These are phyloP conservation scores for Homalodisca vitripennis DNA, from an alignment of 1,140 invertebrate genomes.

Conservation along the genomic window DNA sequence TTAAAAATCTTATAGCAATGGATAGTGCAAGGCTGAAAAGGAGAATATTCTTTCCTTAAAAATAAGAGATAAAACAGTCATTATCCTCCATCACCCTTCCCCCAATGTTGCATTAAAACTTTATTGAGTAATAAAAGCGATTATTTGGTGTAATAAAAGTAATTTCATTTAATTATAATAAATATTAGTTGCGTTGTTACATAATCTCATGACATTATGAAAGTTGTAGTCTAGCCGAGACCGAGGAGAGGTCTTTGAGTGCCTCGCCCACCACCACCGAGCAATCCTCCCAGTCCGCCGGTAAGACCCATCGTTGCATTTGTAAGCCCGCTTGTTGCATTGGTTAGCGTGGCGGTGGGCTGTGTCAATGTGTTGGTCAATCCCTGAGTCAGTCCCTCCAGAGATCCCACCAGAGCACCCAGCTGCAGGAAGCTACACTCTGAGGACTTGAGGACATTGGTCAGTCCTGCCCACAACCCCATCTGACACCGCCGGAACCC, in stretches of 20 bases:
- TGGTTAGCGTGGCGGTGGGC: background rate
- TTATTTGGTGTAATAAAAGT: too few species aligned
- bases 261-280: background rate
- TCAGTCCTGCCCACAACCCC: conserved; percentile 56
- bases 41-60: too few species aligned
- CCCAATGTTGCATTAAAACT: too few species aligned
- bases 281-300: background rate
- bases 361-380: background rate
- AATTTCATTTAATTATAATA: too few species aligned
- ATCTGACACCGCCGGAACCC: conserved; percentile 62
- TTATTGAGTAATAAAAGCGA: too few species aligned
- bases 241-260: background rate
- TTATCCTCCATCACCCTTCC: too few species aligned
- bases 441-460: conserved; percentile 49
- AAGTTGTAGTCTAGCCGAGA: background rate
- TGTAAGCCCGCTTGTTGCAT: too few species aligned
- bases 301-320: background rate
- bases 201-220: background rate
- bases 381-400: background rate
- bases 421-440: conserved; percentile 32
- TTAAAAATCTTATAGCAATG: too few species aligned
- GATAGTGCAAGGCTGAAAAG: too few species aligned
- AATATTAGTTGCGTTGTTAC: too few species aligned
- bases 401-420: background rate
- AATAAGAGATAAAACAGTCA: too few species aligned